Conservation (phyloP, 2,888 invertebrate species). For the Ectemnius cavifrons region DNA sequence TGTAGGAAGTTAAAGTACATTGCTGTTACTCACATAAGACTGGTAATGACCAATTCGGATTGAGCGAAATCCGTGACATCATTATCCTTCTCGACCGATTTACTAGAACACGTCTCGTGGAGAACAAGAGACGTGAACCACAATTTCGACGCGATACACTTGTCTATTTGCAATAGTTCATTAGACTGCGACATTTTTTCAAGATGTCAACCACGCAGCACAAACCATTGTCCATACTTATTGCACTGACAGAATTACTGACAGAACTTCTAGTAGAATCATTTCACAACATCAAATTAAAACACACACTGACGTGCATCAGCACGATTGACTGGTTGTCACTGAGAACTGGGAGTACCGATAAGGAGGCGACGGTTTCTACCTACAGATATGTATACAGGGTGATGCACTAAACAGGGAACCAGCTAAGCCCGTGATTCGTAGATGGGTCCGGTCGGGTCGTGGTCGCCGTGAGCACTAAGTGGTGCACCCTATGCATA, state of each 20-base stretch:
- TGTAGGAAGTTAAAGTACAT: background rate
- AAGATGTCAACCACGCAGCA: slow-evolving; percentile 7
- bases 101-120: slow-evolving; percentile 46
- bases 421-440: no score
- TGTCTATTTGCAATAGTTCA: slow-evolving; percentile 57
- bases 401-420: no score
- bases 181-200: slow-evolving; percentile 61
- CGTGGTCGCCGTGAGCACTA: no score
- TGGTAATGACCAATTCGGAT: slow-evolving; percentile 29
- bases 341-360: no score
- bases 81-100: slow-evolving; percentile 13
- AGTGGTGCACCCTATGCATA: no score
- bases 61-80: slow-evolving; percentile 27
- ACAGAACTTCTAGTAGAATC: no score
- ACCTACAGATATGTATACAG: no score
- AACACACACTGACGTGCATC: no score
- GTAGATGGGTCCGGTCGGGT: no score
- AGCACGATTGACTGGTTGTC: no score
- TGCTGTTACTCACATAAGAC: slow-evolving; percentile 41
- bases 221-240: background rate
- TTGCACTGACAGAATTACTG: background rate
- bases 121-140: slow-evolving; percentile 70
- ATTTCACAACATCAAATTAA: no score
- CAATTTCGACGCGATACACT: slow-evolving; percentile 68
- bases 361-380: no score